A percentile compares a stretch with the other conserved stretches of the same genome.
Conservation (phyloP, 2,888 invertebrate genomes). For the Aphrophora alni region DNA sequence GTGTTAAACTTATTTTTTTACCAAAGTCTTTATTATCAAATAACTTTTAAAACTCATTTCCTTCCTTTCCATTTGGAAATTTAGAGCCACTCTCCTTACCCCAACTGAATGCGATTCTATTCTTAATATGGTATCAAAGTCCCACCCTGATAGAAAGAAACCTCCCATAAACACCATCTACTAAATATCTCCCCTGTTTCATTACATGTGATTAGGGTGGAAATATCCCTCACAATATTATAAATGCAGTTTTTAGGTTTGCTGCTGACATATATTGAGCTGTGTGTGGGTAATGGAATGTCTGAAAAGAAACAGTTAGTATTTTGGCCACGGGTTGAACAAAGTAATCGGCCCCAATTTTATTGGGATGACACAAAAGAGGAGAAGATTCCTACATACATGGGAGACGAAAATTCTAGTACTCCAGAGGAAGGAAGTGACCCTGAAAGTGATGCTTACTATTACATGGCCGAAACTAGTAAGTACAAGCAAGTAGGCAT, state of each 20-base stretch:
- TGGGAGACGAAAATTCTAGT: neutral
- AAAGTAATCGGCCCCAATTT: neutral
- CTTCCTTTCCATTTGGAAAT: too few species aligned
- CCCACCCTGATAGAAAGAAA: too few species aligned
- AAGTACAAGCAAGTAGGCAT: constrained; percentile 2
- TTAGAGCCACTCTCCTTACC: too few species aligned
- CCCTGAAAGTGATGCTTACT: constrained; percentile 51
- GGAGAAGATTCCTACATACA: neutral
- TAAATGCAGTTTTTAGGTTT: neutral
- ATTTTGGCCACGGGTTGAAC: constrained; percentile 28
- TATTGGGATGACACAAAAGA: constrained; percentile 20
- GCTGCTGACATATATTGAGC: neutral
- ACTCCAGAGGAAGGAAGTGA: constrained; percentile 45
- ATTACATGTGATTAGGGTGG: too few species aligned
- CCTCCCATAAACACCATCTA: too few species aligned
- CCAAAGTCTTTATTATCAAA: too few species aligned
- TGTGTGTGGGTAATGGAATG: constrained; percentile 22
- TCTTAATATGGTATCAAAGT: too few species aligned
- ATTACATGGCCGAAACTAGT: constrained; percentile 40
- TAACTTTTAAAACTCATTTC: too few species aligned
- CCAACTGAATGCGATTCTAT: too few species aligned
- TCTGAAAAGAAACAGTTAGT: constrained; percentile 32
- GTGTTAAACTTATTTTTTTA: too few species aligned
- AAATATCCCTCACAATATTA: too few species aligned
- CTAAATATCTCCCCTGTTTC: too few species aligned